Base-by-base conservation (phyloP, 2,113 vertebrate species). In the Terrapene triunguis region DNA sequence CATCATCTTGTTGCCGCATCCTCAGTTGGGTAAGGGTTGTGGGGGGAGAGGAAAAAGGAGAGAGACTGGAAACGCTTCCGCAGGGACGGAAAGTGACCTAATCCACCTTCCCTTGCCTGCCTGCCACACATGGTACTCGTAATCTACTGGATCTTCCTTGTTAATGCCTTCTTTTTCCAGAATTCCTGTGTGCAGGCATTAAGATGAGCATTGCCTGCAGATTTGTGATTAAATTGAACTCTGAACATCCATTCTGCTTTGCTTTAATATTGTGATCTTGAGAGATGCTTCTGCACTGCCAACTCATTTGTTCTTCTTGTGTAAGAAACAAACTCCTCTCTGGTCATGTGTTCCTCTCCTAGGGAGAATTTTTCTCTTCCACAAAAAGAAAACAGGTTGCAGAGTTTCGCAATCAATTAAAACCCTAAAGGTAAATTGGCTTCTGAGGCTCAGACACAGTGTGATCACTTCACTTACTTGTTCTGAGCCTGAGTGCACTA, bases 1-100 rank as follows among this genome's bases (percentile, higher is more conserved):
- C 99, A 99, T 99, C 99, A 99, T 99, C 98, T 98, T 98, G 95
- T 86, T 92, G 92, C 89, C 65, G 87, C 92, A 89, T 93, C 80
- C 95, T 91, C 96, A 81, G 96, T 96, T n/a, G 96, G 93, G 96
- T 94, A 94, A 89, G 96, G 95, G 96, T 85, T 84, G 94, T 6
- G 57, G 89, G 92, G 92, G 78, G 93, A 87, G 91, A 72, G 94
- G 94, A 88, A 82, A 85, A 93, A 54, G 95, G 12, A 62, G 27
- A 95, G 94, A 85, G 96, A 16, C 35, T 74, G 69, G 79, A 51
- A 59, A 86, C 19, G 11, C 42, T 6, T 59, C 80, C 85, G 76
- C 83, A 97, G 96, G 94, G 86, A 89, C 92, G 86, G 97, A 97
- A 98, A 98, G 91, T 98, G 96, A 97, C 95, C 95, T 9, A 5